Evolutionary conservation across 2,888 invertebrate genomes (phyloP).

Genomic region (Agonopterix subpropinquella): DNA sequence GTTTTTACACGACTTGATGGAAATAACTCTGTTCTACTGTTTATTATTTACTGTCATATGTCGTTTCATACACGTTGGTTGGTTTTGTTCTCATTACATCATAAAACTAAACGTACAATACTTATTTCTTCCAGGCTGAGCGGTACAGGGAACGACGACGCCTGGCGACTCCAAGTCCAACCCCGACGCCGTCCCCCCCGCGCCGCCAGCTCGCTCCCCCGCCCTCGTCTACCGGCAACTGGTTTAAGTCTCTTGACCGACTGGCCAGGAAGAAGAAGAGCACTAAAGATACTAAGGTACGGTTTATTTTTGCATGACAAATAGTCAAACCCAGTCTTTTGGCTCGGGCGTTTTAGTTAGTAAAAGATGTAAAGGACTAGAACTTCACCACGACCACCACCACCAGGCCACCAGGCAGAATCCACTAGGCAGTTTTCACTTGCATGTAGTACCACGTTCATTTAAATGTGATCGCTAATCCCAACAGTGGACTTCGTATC

Average conservation of each 20-base stretch:
- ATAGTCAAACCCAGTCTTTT: not conserved
- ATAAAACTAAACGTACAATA: not conserved
- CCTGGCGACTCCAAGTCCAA: constrained; percentile 84
- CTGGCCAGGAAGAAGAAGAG: constrained; percentile 80
- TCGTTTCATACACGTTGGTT: too few species aligned
- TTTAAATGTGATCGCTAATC: too few species aligned
- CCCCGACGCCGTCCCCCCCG: constrained; percentile 78
- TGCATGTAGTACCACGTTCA: too few species aligned
- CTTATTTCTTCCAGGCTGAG: constrained; percentile 44
- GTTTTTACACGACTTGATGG: too few species aligned
- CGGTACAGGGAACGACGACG: constrained; percentile 84
- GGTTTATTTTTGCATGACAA: not conserved
- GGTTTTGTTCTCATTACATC: too few species aligned
- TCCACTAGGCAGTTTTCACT: too few species aligned
- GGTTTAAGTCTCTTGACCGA: constrained; percentile 88
- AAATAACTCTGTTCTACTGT: too few species aligned
- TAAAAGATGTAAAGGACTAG: too few species aligned
- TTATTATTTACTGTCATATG: too few species aligned
- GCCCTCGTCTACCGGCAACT: constrained; percentile 74
- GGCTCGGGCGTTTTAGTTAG: not conserved
- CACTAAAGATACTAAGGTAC: constrained; percentile 62
- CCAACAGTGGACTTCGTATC: too few species aligned
- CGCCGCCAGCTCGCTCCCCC: constrained; percentile 59
- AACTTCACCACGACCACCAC: too few species aligned
- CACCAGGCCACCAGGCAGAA: too few species aligned